A percentile compares a stretch with the other conserved stretches of the same genome.
Evolutionary conservation across 2,797 vertebrate species (phyloP).

Genomic region (Amazona finschi): DNA sequence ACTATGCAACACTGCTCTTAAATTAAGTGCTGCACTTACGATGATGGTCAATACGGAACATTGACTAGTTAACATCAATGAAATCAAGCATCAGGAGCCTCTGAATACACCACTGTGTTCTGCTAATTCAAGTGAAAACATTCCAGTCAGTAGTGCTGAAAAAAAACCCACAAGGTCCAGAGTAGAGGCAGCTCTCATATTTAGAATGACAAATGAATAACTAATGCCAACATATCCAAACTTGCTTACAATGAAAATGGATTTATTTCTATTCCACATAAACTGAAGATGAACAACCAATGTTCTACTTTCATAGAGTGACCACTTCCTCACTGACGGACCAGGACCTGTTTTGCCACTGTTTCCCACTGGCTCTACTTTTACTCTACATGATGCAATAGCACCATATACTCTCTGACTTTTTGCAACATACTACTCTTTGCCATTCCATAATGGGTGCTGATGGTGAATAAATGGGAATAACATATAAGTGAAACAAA

Average conservation of each 20-base stretch:
- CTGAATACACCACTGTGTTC: not conserved
- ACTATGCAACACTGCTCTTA: not conserved
- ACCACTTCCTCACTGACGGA: not conserved
- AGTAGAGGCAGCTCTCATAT: not conserved
- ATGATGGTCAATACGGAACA: not conserved
- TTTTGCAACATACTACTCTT: not conserved
- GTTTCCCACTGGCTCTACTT: not conserved
- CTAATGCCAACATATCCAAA: not conserved
- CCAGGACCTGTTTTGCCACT: not conserved
- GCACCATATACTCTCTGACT: not conserved
- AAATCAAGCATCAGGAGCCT: slow-evolving; percentile 3
- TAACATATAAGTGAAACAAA: not conserved
- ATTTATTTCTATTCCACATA: not conserved
- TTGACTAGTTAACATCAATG: not conserved
- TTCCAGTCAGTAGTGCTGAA: not conserved
- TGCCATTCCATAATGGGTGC: not conserved
- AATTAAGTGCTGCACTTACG: not conserved
- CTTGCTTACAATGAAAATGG: not conserved
- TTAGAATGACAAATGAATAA: not conserved
- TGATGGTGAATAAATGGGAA: not conserved
- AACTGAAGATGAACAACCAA: not conserved
- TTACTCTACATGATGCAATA: not conserved
- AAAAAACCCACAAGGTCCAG: not conserved
- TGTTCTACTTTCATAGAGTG: not conserved
- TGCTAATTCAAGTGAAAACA: not conserved